These are phyloP conservation scores for Trichogramma pretiosum DNA, from an alignment of 1,140 invertebrate genomes.

Conservation along the genomic window DNA sequence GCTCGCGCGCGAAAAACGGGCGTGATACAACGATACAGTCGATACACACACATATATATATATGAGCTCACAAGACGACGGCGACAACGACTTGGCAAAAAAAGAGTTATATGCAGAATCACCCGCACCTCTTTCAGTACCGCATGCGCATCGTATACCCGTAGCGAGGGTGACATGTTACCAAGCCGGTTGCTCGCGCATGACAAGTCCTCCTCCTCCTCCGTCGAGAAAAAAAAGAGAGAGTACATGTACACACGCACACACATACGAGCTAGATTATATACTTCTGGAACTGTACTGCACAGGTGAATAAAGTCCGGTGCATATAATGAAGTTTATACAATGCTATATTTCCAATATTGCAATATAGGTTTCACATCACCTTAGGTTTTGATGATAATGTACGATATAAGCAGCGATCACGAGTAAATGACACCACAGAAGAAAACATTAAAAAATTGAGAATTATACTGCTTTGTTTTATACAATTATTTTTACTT, in stretches of 20 bases:
- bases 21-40: constrained; percentile 16
- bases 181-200: constrained; percentile 36
- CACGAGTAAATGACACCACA: too few species aligned
- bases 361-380: background rate
- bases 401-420: too few species aligned
- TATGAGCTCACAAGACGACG: constrained; percentile 23
- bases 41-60: background rate
- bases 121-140: constrained; percentile 35
- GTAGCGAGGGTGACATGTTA: constrained; percentile 42
- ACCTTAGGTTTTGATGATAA: too few species aligned
- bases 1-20: constrained; percentile 9
- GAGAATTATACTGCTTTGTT: too few species aligned
- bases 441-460: too few species aligned
- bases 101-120: constrained; percentile 31
- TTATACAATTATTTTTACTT: too few species aligned
- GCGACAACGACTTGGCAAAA: constrained; percentile 34
- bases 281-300: background rate
- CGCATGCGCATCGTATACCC: background rate
- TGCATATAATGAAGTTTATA: background rate
- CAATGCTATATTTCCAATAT: background rate
- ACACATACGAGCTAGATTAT: too few species aligned
- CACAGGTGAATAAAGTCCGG: background rate
- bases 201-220: too few species aligned
- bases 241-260: too few species aligned
- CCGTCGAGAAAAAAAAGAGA: too few species aligned